Base-by-base conservation (phyloP, 2,797 vertebrate species). In the Pterois miles region DNA sequence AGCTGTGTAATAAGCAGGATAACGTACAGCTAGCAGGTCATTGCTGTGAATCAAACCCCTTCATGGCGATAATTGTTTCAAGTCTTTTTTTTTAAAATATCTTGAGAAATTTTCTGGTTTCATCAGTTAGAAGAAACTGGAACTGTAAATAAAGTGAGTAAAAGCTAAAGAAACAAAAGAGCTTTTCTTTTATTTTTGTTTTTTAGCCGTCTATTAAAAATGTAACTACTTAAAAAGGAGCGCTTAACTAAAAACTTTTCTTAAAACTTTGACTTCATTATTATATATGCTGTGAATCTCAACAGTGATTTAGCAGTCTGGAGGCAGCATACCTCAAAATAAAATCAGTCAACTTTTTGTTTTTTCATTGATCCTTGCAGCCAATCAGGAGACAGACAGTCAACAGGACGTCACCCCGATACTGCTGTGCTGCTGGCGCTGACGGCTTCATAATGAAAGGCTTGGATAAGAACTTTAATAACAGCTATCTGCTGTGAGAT, bases 381-480 rank as follows among this genome's bases (percentile, higher is more conserved):
- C 56, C 58, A 18, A 76, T 66, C 57, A 74, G 63, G 66, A 72
- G 52, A 46, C 58, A 64, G 68, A 69, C 29, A 54, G 74, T 43
- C 46, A 63, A 22, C 27, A 34, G 64, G 74, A 74, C 52, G 57
- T 87, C 82, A 83, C 48, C 7, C 23, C 20, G 14, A 7, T 40
- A 36, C 20, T 40, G 20, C 34, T 25, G 12, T 38, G 34, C 38
- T 40, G 14, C 34, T 60, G 59, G 2, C 20, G 27, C 76, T 43
- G 85, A 75, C 81, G 68, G 76, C 90, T 92, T 92, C 89, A 93
- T 96, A 96, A 96, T 89, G 93, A 92, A 92, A 91, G 76, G 67
- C 58, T 80, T 54, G 88, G 97, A 98, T 97, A 97, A 96, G 94
- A 97, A 96, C 95, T 97, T 97, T 97, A 98, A 97, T 97, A 97